A percentile compares a stretch with the other conserved stretches of the same genome.
Conservation (phyloP, 2,113 vertebrate species). For the Oreocharis arfaki region DNA sequence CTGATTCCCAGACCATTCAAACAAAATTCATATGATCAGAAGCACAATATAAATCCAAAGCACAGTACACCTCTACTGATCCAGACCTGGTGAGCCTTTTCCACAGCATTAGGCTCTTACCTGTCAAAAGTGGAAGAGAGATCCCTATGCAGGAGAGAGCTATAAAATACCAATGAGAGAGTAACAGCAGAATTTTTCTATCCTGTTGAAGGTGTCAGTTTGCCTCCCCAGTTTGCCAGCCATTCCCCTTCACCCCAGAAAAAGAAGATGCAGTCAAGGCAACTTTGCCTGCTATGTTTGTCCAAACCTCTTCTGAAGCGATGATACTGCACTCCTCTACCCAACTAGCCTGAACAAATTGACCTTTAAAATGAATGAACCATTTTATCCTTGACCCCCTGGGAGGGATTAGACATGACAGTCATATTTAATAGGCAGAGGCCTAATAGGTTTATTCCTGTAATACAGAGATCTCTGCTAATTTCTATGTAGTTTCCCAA, state of each 20-base stretch:
- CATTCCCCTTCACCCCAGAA: neutral
- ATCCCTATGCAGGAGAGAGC: neutral
- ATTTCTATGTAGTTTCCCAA: neutral
- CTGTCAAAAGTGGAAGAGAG: neutral
- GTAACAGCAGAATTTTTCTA: neutral
- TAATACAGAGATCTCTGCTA: neutral
- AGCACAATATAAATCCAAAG: neutral
- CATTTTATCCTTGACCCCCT: neutral
- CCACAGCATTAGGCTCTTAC: fast-evolving
- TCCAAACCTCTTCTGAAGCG: neutral
- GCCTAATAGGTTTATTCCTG: neutral
- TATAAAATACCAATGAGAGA: neutral
- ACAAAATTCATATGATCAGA: neutral
- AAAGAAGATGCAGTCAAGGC: neutral
- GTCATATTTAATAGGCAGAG: neutral
- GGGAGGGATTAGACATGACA: neutral
- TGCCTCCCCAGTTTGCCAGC: neutral
- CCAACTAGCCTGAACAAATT: neutral
- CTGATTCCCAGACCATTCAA: neutral
- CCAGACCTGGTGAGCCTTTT: neutral
- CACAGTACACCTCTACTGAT: neutral
- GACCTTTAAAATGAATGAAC: neutral
- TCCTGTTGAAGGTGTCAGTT: neutral
- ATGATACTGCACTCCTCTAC: neutral
- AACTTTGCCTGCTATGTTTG: neutral